Evolutionary conservation across 2,113 vertebrate species (phyloP).

Genomic region (Orthonyx spaldingii): DNA sequence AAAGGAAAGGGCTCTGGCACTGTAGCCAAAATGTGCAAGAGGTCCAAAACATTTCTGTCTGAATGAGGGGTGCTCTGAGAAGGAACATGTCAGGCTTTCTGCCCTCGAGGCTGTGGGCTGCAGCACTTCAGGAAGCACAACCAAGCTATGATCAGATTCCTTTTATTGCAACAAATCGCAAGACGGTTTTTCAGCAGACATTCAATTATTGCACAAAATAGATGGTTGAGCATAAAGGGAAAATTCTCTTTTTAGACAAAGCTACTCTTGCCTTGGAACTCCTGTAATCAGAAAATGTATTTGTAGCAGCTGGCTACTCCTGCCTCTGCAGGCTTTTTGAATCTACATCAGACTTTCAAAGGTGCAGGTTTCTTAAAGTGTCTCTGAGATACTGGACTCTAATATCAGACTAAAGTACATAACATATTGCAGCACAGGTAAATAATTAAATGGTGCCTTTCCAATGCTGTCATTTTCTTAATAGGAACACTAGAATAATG

Average conservation of each 20-base stretch:
- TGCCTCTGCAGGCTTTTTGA: background rate
- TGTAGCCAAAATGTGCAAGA: background rate
- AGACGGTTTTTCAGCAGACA: background rate
- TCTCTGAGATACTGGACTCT: background rate
- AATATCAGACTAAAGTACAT: background rate
- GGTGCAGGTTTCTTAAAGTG: background rate
- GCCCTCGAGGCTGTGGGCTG: background rate
- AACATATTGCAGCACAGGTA: background rate
- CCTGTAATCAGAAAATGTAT: background rate
- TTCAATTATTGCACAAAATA: conserved; percentile 12
- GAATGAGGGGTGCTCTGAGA: background rate
- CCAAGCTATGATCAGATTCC: background rate
- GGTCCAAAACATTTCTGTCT: background rate
- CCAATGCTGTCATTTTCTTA: background rate
- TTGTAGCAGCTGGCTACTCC: background rate
- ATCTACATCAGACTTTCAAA: background rate
- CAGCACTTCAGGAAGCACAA: background rate
- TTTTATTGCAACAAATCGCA: conserved; percentile 12
- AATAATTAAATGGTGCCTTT: background rate
- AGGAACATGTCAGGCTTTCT: background rate
- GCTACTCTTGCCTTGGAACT: background rate
- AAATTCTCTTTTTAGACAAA: conserved; percentile 1
- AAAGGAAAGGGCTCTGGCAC: background rate
- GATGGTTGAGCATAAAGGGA: background rate
- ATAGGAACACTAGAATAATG: background rate